Base-by-base conservation (phyloP, 1,140 invertebrate genomes). In the Protaetia brevitarsis region DNA sequence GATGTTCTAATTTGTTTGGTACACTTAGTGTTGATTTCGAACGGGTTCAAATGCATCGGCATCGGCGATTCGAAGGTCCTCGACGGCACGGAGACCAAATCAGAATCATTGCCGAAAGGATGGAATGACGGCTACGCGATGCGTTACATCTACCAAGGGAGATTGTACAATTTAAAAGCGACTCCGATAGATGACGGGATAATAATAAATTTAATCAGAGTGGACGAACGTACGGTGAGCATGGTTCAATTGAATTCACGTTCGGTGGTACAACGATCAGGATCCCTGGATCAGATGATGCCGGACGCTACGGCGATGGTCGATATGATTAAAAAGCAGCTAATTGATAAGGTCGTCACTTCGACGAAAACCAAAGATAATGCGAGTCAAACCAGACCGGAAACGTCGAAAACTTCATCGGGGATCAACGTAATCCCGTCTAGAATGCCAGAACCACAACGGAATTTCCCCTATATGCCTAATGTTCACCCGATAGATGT, bases 11-110 rank as follows among this genome's bases (percentile, higher is more conserved):
- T 91, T 37, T 82, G 86, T 19, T 84, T 92, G 41, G 78, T 85
- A 21, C 90, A 93, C 74, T 91, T 88, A 81, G 84, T 86, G 74
- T 75, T 92, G 1, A 81, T 86, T 0, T 90, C 88, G 77, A 84
- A 85, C 75, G 87, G 86, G 30, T 91, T 89, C 68, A 84, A 83
- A 66, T 91, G 87, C 71, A 82, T 91, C 67, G 90, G 90, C 45
- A 77, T 88, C 34, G 89, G 89, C 2, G 88, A 92, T 74, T 74
- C 90, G 84, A 86, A 85, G 79, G 83, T 80, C 16, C 77, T 88
- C 19, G 77, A 84, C 60, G 81, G 82, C 23, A 80, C 82, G 67
- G 88, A 90, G 73, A 74, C 75, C 29, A 86, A 84, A 66, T 84
- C 81, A 66, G 90, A 93, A 79, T 69, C 87, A 10, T 76, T 93